Evolutionary conservation across 30 jellyfish, hydroid and myxozoan species (phyloP).

Genomic region (Turritopsis rubra): DNA sequence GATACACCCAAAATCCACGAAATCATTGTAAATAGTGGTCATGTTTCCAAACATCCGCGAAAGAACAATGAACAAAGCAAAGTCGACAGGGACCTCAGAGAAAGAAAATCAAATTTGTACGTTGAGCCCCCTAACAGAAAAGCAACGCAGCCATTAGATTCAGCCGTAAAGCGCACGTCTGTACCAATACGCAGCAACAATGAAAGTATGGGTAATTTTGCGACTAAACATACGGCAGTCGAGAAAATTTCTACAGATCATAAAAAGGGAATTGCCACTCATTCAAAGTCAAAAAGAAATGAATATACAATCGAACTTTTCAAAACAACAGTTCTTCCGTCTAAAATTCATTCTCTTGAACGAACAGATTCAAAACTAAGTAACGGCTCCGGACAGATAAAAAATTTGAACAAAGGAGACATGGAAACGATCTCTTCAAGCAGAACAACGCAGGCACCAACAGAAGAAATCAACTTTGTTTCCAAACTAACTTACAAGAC

Average conservation of each 20-base stretch:
- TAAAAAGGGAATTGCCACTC: background rate
- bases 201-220: background rate
- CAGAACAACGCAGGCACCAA: background rate
- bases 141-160: background rate
- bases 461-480: background rate
- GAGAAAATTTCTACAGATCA: background rate
- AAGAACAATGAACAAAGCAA: background rate
- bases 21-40: background rate
- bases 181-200: background rate
- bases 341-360: background rate
- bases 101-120: background rate
- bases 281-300: background rate
- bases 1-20: background rate
- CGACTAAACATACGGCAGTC: background rate
- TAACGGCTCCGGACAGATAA: background rate
- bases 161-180: background rate
- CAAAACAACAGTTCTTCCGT: background rate
- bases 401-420: background rate
- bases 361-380: background rate
- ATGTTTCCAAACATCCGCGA: background rate
- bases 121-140: background rate
- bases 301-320: background rate
- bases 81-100: background rate
- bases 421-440: background rate
- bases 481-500: background rate